phyloP scores from a whole-genome alignment of 2,797 vertebrate genomes.

The Hafferia zeledoni region DNA sequence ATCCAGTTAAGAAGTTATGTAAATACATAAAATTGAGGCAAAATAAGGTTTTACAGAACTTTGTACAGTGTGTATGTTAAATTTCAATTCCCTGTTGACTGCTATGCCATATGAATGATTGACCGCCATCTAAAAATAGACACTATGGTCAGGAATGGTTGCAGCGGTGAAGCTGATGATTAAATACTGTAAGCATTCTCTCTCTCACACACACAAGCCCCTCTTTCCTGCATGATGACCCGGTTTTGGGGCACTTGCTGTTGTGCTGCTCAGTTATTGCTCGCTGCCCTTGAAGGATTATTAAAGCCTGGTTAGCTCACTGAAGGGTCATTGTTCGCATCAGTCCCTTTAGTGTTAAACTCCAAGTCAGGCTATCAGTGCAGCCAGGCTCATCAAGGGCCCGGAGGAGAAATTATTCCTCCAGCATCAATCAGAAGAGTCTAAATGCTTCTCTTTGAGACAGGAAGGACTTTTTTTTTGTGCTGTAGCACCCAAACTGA shows the following conservation, averaged over 20 bases:
- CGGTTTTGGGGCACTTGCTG: slow-evolving; percentile 50
- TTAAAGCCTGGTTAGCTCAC: slow-evolving; percentile 70
- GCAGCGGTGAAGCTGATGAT: neutral
- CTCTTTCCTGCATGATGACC: slow-evolving; percentile 63
- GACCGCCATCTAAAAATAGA: neutral
- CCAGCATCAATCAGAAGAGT: slow-evolving; percentile 17
- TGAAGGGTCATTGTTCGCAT: slow-evolving; percentile 66
- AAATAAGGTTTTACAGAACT: neutral
- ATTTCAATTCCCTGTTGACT: neutral
- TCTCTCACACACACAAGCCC: slow-evolving; percentile 45
- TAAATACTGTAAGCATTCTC: slow-evolving; percentile 54
- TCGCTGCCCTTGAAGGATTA: slow-evolving; percentile 60
- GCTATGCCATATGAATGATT: neutral
- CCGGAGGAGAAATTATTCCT: neutral
- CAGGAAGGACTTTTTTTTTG: slow-evolving; percentile 41
- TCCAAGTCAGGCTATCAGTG: slow-evolving; percentile 13
- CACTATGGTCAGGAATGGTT: neutral
- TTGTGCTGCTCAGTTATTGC: slow-evolving; percentile 42
- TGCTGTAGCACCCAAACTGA: slow-evolving; percentile 20
- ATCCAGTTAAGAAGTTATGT: neutral
- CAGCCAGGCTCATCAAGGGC: slow-evolving; percentile 3
- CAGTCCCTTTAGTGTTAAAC: slow-evolving; percentile 36
- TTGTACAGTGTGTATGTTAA: neutral
- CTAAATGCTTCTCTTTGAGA: slow-evolving; percentile 52
- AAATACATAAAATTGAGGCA: neutral